Evolutionary conservation across 92 coral and sea anemone species (phyloP), one percentile per base, ranked within the genome.

Genomic region (Siderastrea siderea): DNA sequence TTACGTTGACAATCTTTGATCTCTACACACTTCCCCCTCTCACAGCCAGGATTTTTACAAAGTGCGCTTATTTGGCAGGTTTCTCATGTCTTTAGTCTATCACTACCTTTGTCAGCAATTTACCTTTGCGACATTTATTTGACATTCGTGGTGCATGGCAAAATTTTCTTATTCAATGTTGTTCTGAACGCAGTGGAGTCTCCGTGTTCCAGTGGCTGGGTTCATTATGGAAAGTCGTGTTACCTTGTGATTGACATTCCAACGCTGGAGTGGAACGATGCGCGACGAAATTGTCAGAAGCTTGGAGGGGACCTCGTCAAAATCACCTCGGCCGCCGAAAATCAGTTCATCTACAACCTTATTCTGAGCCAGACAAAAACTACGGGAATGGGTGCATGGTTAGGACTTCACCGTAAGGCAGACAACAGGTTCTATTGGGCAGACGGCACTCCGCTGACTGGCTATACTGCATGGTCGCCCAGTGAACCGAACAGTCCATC

Each of bases 251-350:
- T 82, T 70, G 88, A 84, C 17, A 60, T 53, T n/a, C 71, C 66
- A 71, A 84, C 82, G 1, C 3, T 47, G 73, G 50, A 59, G 38
- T 83, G 78, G 78, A 47, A 10, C 52, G 87, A 47, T 7, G 87
- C 87, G 17, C 70, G 87, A 57, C 7, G 78, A 74, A 60, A 59
- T 10, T 83, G 87, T n/a, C 87, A 54, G n/a, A 73, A 49, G 60
- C 61, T 83, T 6, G 87, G 87, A 4, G 87, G 69, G 49, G 87
- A 72, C 6, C 73, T 83, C 17, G 81, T 59, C 26, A 83, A 83
- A 61, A 73, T 83, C 68, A 69, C 81, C 15, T 58, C 87, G 0
- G n/a, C 38, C 7, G 60, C 13, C 1, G 81, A 83, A 48, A 48
- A 73, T 63, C 61, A 45, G 69, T 83, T 83, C 38, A n/a, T 83